Conservation (phyloP, 2,797 vertebrate genomes). For the Melanogrammus aeglefinus region DNA sequence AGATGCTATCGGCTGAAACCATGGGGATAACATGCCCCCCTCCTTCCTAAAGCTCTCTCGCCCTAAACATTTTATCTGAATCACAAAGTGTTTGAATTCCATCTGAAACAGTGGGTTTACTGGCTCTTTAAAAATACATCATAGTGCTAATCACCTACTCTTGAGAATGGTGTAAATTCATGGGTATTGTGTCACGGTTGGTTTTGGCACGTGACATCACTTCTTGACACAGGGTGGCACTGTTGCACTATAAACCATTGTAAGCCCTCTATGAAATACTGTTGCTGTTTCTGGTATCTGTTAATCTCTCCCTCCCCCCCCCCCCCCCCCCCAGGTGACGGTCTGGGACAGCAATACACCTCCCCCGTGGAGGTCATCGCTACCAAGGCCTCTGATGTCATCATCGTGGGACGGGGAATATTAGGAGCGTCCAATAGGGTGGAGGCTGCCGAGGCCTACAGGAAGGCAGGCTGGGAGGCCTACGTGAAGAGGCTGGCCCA, state of each 20-base stretch:
- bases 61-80: no score
- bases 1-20: no score
- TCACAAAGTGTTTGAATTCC: no score
- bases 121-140: no score
- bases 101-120: no score
- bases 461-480: conserved; percentile 85
- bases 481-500: conserved; percentile 74
- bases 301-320: background rate
- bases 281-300: background rate
- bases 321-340: conserved; percentile 74
- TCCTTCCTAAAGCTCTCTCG: no score
- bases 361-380: conserved; percentile 83
- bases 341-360: conserved; percentile 87
- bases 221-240: conserved; percentile 49
- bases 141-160: background rate
- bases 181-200: background rate
- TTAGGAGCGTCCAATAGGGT: conserved; percentile 71
- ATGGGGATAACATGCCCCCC: no score
- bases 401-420: conserved; percentile 94
- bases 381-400: conserved; percentile 83
- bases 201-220: background rate
- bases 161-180: background rate
- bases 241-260: conserved; percentile 22
- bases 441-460: conserved; percentile 83
- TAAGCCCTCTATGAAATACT: background rate